These are phyloP conservation scores for Monoplex corrugatus DNA, from an alignment of 2,888 invertebrate species.

Conservation along the genomic window DNA sequence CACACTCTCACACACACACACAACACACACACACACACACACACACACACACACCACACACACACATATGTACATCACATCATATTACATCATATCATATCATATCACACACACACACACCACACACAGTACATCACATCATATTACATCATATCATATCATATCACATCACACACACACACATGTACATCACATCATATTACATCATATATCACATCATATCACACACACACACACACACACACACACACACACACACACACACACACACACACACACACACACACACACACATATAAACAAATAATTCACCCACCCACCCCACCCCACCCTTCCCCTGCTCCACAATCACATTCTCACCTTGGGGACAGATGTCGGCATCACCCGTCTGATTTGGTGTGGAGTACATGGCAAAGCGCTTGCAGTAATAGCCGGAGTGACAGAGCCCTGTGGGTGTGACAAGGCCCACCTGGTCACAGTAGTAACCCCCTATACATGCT, in stretches of 20 bases:
- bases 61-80: too few species aligned
- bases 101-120: too few species aligned
- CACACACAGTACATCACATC: too few species aligned
- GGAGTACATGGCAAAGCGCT: constrained; percentile 69
- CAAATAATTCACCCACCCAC: background rate
- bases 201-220: too few species aligned
- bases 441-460: constrained; percentile 73
- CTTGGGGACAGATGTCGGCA: constrained; percentile 79
- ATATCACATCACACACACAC: background rate
- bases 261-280: background rate
- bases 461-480: constrained; percentile 74
- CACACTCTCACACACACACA: too few species aligned
- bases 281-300: background rate
- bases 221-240: background rate
- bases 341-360: constrained; percentile 56
- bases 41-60: too few species aligned
- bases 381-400: constrained; percentile 75
- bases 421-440: constrained; percentile 74
- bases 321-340: background rate
- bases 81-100: too few species aligned
- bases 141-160: too few species aligned
- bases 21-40: too few species aligned
- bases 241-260: background rate
- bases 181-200: background rate
- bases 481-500: constrained; percentile 71